These are phyloP conservation scores for Philonicus albiceps DNA, from an alignment of 2,888 invertebrate genomes.

Conservation along the genomic window DNA sequence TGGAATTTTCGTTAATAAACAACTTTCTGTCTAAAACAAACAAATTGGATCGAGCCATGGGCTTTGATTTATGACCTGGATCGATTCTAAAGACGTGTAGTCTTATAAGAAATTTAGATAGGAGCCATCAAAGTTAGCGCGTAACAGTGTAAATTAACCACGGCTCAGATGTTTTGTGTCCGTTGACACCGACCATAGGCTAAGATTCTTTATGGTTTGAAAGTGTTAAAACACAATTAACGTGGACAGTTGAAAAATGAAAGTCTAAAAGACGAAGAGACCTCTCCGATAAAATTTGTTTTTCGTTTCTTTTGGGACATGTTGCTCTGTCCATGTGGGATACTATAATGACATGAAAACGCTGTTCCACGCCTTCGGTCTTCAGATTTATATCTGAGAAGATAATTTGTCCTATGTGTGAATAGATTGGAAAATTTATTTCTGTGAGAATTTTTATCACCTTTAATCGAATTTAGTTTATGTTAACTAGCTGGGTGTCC, in stretches of 20 bases:
- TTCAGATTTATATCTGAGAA: constrained; percentile 48
- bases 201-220: constrained; percentile 19
- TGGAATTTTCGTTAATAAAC: background rate
- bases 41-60: constrained; percentile 13
- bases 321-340: constrained; percentile 41
- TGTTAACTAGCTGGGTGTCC: constrained; percentile 25
- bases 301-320: background rate
- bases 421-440: constrained; percentile 38
- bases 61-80: constrained; percentile 4
- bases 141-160: constrained; percentile 29
- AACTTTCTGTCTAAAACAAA: constrained; percentile 6
- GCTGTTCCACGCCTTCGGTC: constrained; percentile 49
- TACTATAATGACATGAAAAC: constrained; percentile 47
- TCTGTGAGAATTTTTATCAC: constrained; percentile 34
- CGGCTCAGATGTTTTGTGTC: constrained; percentile 9
- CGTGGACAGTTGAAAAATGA: constrained; percentile 39
- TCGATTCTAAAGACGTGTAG: constrained; percentile 16
- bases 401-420: constrained; percentile 43
- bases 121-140: constrained; percentile 19
- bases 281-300: constrained; percentile 8
- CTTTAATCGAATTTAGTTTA: constrained; percentile 32
- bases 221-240: constrained; percentile 34
- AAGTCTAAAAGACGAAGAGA: constrained; percentile 32
- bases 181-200: constrained; percentile 26
- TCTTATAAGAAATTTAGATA: constrained; percentile 12